Conservation (phyloP, 1,140 invertebrate species). For the Drosophila miranda region DNA sequence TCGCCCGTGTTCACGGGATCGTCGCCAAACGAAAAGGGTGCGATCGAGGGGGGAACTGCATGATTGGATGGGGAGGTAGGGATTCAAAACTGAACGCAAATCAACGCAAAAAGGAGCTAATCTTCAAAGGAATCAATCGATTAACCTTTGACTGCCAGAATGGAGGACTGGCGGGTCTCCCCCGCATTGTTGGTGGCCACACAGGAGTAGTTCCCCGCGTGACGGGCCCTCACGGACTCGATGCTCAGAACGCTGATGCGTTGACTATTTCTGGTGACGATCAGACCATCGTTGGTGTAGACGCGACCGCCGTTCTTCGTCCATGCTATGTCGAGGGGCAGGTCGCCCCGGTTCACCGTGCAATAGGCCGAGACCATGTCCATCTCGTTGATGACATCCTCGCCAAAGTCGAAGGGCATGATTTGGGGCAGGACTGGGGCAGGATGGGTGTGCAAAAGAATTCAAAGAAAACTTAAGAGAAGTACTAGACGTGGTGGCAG, state of each 20-base stretch:
- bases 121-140: neutral
- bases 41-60: conserved; percentile 82
- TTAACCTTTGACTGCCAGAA: conserved; percentile 86
- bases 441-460: conserved; percentile 59
- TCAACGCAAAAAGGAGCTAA: conserved; percentile 13
- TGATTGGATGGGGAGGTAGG: conserved; percentile 4
- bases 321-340: conserved; percentile 91
- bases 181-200: conserved; percentile 90
- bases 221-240: conserved; percentile 85
- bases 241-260: conserved; percentile 87
- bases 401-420: conserved; percentile 87
- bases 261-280: conserved; percentile 85
- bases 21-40: conserved; percentile 88
- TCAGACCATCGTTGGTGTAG: conserved; percentile 82
- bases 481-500: neutral
- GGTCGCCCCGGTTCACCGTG: conserved; percentile 92
- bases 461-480: conserved; percentile 25
- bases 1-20: conserved; percentile 89
- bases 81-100: conserved; percentile 30
- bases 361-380: conserved; percentile 89
- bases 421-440: conserved; percentile 87
- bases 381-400: conserved; percentile 87
- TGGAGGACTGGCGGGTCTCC: conserved; percentile 86
- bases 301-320: conserved; percentile 81
- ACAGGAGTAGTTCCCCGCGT: conserved; percentile 88